Evolutionary conservation across 2,888 invertebrate genomes (phyloP).

Genomic region (Oscheius sp.): DNA sequence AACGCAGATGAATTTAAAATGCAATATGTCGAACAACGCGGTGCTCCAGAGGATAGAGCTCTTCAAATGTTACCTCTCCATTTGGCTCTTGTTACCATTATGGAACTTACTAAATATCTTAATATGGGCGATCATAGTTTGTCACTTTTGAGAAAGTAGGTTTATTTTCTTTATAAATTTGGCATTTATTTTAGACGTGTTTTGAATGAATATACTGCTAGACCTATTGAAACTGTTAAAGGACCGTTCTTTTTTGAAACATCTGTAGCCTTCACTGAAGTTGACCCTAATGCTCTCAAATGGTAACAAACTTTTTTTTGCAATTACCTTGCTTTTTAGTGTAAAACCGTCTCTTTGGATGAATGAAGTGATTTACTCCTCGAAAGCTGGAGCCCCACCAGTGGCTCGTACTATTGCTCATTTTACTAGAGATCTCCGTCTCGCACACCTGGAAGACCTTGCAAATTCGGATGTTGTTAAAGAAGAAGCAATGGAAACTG

Average conservation of each 20-base stretch:
- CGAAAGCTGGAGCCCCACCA: constrained; percentile 4
- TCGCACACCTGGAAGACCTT: constrained; percentile 21
- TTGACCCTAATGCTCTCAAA: constrained; percentile 22
- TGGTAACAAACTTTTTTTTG: neutral
- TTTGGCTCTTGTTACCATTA: constrained; percentile 35
- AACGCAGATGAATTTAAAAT: neutral
- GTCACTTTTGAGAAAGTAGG: constrained; percentile 2
- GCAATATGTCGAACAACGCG: neutral
- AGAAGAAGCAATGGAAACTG: neutral
- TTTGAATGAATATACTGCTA: constrained; percentile 7
- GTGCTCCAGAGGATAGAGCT: constrained; percentile 20
- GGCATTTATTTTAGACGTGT: constrained; percentile 16
- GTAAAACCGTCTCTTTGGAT: constrained; percentile 24
- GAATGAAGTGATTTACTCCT: constrained; percentile 23
- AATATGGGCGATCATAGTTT: constrained; percentile 1
- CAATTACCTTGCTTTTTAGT: constrained; percentile 16
- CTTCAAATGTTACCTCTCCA: constrained; percentile 25
- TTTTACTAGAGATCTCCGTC: constrained; percentile 15
- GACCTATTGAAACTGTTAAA: neutral
- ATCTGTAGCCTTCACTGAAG: constrained; percentile 28
- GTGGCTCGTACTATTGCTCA: constrained; percentile 18
- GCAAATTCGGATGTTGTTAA: neutral
- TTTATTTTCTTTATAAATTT: neutral
- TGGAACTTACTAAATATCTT: constrained; percentile 31
- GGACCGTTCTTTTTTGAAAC: constrained; percentile 20